Evolutionary conservation across 2,888 invertebrate genomes (phyloP).

Genomic region (Zygogramma bicolorata): DNA sequence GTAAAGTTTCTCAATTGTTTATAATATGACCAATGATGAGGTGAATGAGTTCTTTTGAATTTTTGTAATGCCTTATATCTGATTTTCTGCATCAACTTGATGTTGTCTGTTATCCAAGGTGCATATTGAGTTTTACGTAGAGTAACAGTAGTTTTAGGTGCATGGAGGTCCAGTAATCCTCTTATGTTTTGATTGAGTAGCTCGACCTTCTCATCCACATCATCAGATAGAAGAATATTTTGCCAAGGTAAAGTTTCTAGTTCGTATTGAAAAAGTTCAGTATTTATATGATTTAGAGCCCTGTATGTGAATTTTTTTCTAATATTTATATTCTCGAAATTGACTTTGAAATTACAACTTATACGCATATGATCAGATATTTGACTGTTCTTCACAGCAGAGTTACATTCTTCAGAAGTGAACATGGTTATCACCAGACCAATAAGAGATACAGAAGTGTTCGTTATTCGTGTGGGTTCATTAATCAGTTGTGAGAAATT

Average conservation of each 20-base stretch:
- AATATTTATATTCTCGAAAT: not conserved
- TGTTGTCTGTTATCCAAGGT: not conserved
- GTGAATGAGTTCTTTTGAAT: not conserved
- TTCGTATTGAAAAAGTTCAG: not conserved
- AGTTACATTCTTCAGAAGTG: not conserved
- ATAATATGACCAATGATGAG: not conserved
- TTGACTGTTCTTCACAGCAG: not conserved
- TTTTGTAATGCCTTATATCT: conserved; percentile 1
- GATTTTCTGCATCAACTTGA: not conserved
- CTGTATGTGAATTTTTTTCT: not conserved
- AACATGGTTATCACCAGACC: not conserved
- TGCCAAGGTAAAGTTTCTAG: not conserved
- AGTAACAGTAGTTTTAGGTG: not conserved
- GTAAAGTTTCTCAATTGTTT: conserved; percentile 4
- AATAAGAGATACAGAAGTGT: not conserved
- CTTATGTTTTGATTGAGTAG: not conserved
- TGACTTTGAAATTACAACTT: not conserved
- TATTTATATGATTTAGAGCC: not conserved
- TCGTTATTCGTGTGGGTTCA: not conserved
- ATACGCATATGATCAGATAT: not conserved
- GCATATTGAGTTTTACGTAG: not conserved
- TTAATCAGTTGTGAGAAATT: not conserved
- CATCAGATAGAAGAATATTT: not conserved
- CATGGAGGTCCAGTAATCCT: not conserved
- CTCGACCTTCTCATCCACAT: not conserved